A percentile compares a stretch with the other conserved stretches of the same genome.
phyloP scores from a whole-genome alignment of 2,113 vertebrate species.

The Melanotaenia duboulayi region DNA sequence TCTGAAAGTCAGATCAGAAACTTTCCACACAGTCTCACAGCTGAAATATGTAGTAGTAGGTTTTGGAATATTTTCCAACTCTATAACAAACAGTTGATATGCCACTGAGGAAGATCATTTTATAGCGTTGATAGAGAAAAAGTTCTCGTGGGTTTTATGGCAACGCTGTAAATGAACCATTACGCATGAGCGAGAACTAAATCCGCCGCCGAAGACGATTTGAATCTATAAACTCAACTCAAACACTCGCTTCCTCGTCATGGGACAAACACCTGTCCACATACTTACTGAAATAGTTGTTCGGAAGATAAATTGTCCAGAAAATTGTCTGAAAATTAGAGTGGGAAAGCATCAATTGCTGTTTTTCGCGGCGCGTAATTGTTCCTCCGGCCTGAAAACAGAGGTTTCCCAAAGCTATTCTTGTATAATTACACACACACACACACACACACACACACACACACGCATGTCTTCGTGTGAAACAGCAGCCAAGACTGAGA shows the following conservation, averaged over 20 bases:
- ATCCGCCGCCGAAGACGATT: neutral
- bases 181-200: conserved; percentile 3
- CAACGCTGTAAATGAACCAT: conserved; percentile 8
- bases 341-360: conserved; percentile 38
- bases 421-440: conserved; percentile 57
- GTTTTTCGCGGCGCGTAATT: conserved; percentile 58
- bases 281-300: conserved; percentile 24
- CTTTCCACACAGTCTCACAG: neutral
- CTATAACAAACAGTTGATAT: too few relatives aligned
- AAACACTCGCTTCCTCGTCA: neutral
- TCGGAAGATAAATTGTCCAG: neutral
- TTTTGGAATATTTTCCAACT: too few relatives aligned
- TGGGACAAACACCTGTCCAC: conserved; percentile 1
- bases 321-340: conserved; percentile 20
- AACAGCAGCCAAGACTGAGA: conserved; percentile 27
- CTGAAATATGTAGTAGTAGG: too few relatives aligned
- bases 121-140: too few relatives aligned
- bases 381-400: conserved; percentile 51
- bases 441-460: conserved; percentile 52
- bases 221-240: neutral
- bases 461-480: conserved; percentile 22
- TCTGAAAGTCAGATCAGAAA: neutral
- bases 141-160: neutral
- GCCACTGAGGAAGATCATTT: too few relatives aligned
- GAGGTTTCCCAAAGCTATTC: conserved; percentile 41